Evolutionary conservation across 2,888 invertebrate genomes (phyloP), one percentile per base, ranked within the genome.

Genomic region (Carterocephalus palaemon): DNA sequence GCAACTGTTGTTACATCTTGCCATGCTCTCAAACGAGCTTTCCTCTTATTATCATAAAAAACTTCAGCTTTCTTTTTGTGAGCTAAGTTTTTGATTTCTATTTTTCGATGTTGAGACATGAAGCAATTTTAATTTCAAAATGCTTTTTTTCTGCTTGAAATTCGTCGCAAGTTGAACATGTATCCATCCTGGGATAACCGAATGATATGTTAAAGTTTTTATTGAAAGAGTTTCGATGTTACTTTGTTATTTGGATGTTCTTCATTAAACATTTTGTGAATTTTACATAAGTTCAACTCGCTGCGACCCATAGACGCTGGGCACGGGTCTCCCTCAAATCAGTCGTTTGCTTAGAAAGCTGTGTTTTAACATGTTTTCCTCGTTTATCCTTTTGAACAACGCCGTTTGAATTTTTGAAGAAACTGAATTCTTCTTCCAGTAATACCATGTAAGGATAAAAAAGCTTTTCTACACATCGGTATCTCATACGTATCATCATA

Each of bases 61-160:
- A 19, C 24, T 22, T 48, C 32, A 37, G 48, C 36, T 33, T 23
- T 48, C 19, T 26, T 15, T 36, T 34, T 34, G 37, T 48, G 41
- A 10, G 32, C 33, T 41, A 46, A 17, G 19, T 46, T 49, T 39
- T 42, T 39, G 24, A 41, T 46, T 20, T 38, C 33, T 17, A 46
- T 39, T 10, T 17, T 49, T 28, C 22, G 41, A 33, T 43, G 47
- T 42, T 40, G 47, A 47, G 34, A 38, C 38, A 31, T 23, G 33
- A 33, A 48, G 43, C 20, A 43, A 45, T 45, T 15, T 48, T 48
- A 10, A 45, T 39, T 36, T 46, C 40, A 39, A 50, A 16, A 50
- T 50, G 43, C 28, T 46, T 49, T 46, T 46, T 49, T 16, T 46
- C 46, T 20, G 46, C 49, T 41, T 41, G 46, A 28, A 43, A 49